Percentiles rank a stretch among this genome's conserved stretches.
These are phyloP conservation scores for Protodeltote pygarga DNA, from an alignment of 2,888 invertebrate genomes.

Conservation along the genomic window DNA sequence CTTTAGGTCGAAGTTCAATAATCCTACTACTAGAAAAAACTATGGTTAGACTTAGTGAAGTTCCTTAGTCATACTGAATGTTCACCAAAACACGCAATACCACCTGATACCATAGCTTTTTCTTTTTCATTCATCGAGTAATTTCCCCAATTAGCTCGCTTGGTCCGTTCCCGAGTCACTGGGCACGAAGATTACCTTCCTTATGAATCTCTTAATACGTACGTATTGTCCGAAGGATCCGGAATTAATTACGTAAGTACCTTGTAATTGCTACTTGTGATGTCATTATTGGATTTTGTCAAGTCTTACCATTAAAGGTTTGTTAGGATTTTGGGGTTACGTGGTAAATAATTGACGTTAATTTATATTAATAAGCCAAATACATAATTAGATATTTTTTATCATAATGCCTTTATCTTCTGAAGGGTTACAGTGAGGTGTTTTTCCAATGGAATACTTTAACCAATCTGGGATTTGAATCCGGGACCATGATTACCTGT, in stretches of 20 bases:
- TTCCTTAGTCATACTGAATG: too few relatives aligned
- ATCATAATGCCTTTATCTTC: too few relatives aligned
- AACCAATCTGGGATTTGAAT: too few relatives aligned
- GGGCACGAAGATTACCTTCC: constrained; percentile 68
- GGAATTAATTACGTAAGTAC: constrained; percentile 42
- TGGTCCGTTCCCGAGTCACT: constrained; percentile 71
- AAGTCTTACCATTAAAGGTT: constrained; percentile 13
- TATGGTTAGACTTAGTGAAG: too few relatives aligned
- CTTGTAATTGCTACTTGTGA: constrained; percentile 29
- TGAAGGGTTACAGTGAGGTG: neutral
- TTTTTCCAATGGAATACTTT: too few relatives aligned
- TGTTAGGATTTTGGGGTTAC: too few relatives aligned
- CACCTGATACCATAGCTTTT: constrained; percentile 41
- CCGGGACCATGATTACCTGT: too few relatives aligned
- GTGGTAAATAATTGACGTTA: too few relatives aligned
- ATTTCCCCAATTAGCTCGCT: constrained; percentile 80
- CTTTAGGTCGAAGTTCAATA: too few relatives aligned
- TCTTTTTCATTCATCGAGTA: constrained; percentile 66
- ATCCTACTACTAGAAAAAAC: too few relatives aligned
- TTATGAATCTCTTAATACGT: constrained; percentile 51
- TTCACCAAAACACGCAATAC: constrained; percentile 12
- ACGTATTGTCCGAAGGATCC: constrained; percentile 39
- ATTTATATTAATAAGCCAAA: too few relatives aligned
- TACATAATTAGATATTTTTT: too few relatives aligned
- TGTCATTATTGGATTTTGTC: constrained; percentile 29